phyloP scores from a whole-genome alignment of 2,113 vertebrate species.

The Glaucomys volans region DNA sequence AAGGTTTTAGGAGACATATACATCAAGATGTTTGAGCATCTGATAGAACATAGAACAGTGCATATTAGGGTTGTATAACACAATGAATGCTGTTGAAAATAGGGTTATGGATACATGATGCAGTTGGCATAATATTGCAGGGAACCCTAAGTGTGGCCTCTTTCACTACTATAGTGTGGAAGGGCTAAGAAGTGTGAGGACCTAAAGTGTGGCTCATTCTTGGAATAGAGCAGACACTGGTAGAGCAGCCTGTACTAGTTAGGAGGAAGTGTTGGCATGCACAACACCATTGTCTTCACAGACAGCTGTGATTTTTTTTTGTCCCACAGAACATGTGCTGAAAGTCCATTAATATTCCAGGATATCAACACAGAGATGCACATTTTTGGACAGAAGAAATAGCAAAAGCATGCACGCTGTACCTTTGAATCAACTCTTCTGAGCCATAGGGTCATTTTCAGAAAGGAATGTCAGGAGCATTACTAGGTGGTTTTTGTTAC shows the following conservation, averaged over 20 bases:
- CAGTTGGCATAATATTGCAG: background rate
- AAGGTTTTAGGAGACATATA: background rate
- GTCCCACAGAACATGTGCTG: background rate
- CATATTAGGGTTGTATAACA: background rate
- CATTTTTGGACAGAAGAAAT: constrained; percentile 5
- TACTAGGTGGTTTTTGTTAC: background rate
- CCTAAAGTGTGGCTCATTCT: background rate
- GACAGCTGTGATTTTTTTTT: background rate
- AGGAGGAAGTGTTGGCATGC: background rate
- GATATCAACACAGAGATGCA: background rate
- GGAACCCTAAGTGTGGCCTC: background rate
- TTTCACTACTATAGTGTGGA: background rate
- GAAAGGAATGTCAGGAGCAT: background rate
- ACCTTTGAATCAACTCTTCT: background rate
- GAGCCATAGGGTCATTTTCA: background rate
- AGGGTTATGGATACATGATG: background rate
- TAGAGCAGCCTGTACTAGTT: background rate
- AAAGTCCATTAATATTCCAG: background rate
- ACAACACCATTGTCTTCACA: background rate
- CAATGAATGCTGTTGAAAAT: background rate
- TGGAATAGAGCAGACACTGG: background rate
- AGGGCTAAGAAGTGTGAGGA: background rate
- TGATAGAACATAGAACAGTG: background rate
- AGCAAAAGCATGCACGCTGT: background rate
- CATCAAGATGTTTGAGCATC: background rate